A percentile compares a stretch with the other conserved stretches of the same genome.
Conservation (phyloP, 2,888 invertebrate species). For the Reticulitermes lucifugus region DNA sequence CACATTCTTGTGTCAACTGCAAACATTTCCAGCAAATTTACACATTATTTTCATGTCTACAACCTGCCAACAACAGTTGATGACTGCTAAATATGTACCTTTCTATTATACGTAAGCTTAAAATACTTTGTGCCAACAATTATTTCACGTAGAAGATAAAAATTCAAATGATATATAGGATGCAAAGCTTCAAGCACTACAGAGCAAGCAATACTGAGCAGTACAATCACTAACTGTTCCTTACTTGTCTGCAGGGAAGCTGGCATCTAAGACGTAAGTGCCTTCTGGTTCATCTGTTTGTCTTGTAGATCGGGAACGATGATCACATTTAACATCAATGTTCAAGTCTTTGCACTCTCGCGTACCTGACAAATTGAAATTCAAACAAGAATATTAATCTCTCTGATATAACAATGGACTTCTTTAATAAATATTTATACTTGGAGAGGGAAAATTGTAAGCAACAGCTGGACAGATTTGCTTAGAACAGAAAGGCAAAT, state of each 20-base stretch:
- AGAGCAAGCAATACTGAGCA: background rate
- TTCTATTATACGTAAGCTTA: too few relatives aligned
- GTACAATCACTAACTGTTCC: slow-evolving; percentile 60
- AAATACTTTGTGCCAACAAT: too few relatives aligned
- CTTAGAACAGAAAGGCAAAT: too few relatives aligned
- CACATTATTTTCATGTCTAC: too few relatives aligned
- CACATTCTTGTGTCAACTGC: too few relatives aligned
- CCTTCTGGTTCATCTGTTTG: slow-evolving; percentile 72
- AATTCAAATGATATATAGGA: background rate
- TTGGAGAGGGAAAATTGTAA: too few relatives aligned
- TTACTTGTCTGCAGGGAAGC: slow-evolving; percentile 89
- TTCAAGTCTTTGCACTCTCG: slow-evolving; percentile 91
- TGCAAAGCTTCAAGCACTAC: background rate
- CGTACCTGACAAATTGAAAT: slow-evolving; percentile 65
- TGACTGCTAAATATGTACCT: too few relatives aligned
- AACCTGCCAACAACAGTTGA: too few relatives aligned
- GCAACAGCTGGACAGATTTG: too few relatives aligned
- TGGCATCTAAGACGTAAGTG: slow-evolving; percentile 84
- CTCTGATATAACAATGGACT: background rate
- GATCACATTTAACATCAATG: slow-evolving; percentile 93
- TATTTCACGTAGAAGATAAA: too few relatives aligned
- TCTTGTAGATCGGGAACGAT: slow-evolving; percentile 75
- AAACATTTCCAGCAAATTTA: too few relatives aligned
- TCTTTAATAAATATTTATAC: background rate
- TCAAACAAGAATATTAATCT: background rate